phyloP scores from a whole-genome alignment of 2,113 vertebrate species.

The Sisor rabdophorus region DNA sequence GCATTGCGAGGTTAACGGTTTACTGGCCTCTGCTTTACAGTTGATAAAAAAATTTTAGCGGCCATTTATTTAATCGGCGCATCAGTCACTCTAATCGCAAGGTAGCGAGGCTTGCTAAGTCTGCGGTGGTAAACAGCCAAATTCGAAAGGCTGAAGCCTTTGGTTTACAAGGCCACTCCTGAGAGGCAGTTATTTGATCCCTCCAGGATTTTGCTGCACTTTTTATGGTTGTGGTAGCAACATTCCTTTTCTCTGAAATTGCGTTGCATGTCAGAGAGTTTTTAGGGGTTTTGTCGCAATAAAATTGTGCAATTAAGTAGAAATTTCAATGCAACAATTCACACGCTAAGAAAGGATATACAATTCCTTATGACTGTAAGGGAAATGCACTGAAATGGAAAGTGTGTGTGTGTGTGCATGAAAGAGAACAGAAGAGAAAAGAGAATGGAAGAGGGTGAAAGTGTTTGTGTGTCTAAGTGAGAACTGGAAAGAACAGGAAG shows the following conservation, averaged over 20 bases:
- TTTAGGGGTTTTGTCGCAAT: too few species aligned
- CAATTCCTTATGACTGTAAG: neutral
- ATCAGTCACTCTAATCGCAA: constrained; percentile 42
- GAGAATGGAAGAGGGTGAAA: too few species aligned
- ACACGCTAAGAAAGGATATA: neutral
- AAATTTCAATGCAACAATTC: too few species aligned
- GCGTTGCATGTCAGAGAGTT: too few species aligned
- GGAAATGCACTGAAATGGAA: neutral
- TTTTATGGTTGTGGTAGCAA: too few species aligned
- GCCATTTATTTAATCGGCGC: constrained; percentile 40
- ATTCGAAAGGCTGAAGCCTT: constrained; percentile 29
- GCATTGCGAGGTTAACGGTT: constrained; percentile 40
- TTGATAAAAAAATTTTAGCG: constrained; percentile 24
- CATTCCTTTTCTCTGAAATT: too few species aligned
- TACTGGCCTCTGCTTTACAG: constrained; percentile 10
- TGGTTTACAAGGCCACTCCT: neutral
- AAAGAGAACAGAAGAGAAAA: too few species aligned
- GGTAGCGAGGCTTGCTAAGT: constrained; percentile 18
- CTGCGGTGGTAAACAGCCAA: constrained; percentile 38
- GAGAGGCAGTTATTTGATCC: neutral
- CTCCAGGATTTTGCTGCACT: too few species aligned
- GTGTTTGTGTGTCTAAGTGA: too few species aligned
- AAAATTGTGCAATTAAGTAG: too few species aligned
- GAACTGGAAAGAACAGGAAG: too few species aligned
- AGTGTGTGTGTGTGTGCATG: neutral